Percentiles rank a stretch among this genome's conserved stretches.
phyloP scores from a whole-genome alignment of 2,113 vertebrate genomes.

The Addax nasomaculatus region DNA sequence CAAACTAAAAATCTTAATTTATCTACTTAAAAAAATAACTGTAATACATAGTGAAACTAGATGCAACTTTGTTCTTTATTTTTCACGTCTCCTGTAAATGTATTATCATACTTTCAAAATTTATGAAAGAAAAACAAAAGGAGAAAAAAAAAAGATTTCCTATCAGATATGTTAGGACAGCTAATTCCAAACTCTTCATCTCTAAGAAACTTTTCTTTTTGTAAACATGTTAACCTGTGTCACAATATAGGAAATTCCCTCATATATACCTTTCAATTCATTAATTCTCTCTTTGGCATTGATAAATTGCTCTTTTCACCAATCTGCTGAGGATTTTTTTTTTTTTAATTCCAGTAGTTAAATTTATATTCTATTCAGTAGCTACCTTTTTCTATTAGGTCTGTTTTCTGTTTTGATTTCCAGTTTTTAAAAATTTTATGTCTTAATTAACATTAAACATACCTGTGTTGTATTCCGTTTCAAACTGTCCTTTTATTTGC shows the following conservation, averaged over 20 bases:
- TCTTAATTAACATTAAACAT: not conserved
- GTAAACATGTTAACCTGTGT: not conserved
- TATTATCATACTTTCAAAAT: not conserved
- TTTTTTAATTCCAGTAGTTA: not conserved
- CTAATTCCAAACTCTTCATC: not conserved
- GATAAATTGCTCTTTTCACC: not conserved
- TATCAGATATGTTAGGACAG: not conserved
- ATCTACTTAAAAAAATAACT: not conserved
- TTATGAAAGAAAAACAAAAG: not conserved
- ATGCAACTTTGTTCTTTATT: not conserved
- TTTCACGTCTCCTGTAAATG: not conserved
- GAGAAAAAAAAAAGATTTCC: not conserved
- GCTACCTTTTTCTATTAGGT: not conserved
- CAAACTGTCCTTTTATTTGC: not conserved
- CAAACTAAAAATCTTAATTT: not conserved
- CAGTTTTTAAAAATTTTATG: not conserved
- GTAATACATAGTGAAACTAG: not conserved
- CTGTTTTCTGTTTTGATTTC: not conserved
- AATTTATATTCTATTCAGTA: not conserved
- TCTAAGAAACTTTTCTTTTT: not conserved
- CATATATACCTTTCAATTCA: not conserved
- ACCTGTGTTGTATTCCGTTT: not conserved
- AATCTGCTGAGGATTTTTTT: not conserved
- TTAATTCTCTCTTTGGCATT: not conserved
- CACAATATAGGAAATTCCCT: not conserved